These are phyloP conservation scores for Habropoda laboriosa DNA, from an alignment of 1,140 invertebrate species.

Conservation along the genomic window DNA sequence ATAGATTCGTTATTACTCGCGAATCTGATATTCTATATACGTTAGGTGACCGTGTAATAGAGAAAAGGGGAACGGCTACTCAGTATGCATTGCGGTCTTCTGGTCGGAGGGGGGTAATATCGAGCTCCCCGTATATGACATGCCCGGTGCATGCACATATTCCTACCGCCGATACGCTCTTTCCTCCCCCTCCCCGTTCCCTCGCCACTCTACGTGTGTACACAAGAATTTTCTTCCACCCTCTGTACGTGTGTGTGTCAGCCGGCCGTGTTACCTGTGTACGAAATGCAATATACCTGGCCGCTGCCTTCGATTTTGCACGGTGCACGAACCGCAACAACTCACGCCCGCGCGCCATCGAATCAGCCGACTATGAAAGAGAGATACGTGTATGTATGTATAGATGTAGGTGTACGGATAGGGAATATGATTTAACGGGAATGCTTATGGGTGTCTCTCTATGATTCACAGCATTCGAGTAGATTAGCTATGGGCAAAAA, in stretches of 20 bases:
- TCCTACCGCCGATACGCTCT: conserved; percentile 10
- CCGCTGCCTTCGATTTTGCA: conserved; percentile 39
- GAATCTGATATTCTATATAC: conserved; percentile 76
- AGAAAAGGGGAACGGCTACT: conserved; percentile 76
- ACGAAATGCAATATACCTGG: conserved; percentile 28
- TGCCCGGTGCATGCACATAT: conserved; percentile 56
- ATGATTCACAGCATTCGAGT: background rate
- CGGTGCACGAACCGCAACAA: conserved; percentile 3
- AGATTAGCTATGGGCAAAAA: conserved; percentile 3
- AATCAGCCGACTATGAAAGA: conserved; percentile 27
- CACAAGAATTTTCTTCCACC: background rate
- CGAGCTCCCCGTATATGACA: conserved; percentile 73
- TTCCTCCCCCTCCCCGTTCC: conserved; percentile 30
- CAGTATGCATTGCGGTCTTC: conserved; percentile 80
- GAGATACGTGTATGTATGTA: too few species aligned
- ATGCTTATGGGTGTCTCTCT: background rate
- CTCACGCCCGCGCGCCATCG: conserved; percentile 2
- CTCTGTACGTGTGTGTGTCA: background rate
- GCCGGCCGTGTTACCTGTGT: conserved; percentile 8
- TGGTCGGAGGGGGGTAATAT: conserved; percentile 73
- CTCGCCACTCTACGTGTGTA: conserved; percentile 39
- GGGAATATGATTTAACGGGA: background rate
- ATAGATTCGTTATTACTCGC: conserved; percentile 77
- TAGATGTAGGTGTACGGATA: too few species aligned
- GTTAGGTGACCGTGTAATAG: conserved; percentile 77